Evolutionary conservation across 2,888 invertebrate genomes (phyloP).

Genomic region (Quadroppia sp.): DNA sequence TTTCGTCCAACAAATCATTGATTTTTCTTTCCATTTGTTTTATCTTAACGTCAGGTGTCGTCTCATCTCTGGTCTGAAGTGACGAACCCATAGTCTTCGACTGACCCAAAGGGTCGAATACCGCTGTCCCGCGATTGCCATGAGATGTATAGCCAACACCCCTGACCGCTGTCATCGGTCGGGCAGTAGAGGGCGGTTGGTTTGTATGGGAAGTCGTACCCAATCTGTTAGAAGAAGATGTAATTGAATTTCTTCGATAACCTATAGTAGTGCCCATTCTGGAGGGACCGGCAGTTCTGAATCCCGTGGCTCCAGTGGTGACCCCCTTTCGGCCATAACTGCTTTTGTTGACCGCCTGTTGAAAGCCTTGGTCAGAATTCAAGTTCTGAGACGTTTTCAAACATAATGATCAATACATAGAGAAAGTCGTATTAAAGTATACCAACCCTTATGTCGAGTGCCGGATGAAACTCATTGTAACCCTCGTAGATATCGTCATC

Average conservation of each 20-base stretch:
- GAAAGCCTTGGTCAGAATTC: slow-evolving; percentile 68
- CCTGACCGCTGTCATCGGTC: slow-evolving; percentile 95
- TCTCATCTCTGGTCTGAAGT: slow-evolving; percentile 47
- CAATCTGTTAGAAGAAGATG: slow-evolving; percentile 44
- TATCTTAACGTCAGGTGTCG: slow-evolving; percentile 76
- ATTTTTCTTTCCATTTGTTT: slow-evolving; percentile 82
- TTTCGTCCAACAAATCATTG: slow-evolving; percentile 82
- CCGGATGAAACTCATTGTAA: slow-evolving; percentile 65
- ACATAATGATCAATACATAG: not conserved
- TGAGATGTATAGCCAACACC: slow-evolving; percentile 89
- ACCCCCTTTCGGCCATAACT: slow-evolving; percentile 63
- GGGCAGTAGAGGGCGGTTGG: slow-evolving; percentile 49
- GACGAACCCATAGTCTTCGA: slow-evolving; percentile 60
- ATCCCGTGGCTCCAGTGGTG: slow-evolving; percentile 38
- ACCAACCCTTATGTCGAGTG: slow-evolving; percentile 58
- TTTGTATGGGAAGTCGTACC: slow-evolving; percentile 33
- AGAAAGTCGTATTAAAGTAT: not conserved
- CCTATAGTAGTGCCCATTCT: slow-evolving; percentile 47
- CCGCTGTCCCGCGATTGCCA: slow-evolving; percentile 48
- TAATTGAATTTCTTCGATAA: slow-evolving; percentile 20
- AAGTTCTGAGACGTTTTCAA: slow-evolving; percentile 57
- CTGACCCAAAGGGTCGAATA: slow-evolving; percentile 73
- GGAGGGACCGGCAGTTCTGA: slow-evolving; percentile 50
- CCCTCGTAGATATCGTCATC: slow-evolving; percentile 64
- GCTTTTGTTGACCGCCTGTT: slow-evolving; percentile 66